A percentile compares a stretch with the other conserved stretches of the same genome.
Evolutionary conservation across 2,113 vertebrate genomes (phyloP).

Genomic region (Colius striatus): DNA sequence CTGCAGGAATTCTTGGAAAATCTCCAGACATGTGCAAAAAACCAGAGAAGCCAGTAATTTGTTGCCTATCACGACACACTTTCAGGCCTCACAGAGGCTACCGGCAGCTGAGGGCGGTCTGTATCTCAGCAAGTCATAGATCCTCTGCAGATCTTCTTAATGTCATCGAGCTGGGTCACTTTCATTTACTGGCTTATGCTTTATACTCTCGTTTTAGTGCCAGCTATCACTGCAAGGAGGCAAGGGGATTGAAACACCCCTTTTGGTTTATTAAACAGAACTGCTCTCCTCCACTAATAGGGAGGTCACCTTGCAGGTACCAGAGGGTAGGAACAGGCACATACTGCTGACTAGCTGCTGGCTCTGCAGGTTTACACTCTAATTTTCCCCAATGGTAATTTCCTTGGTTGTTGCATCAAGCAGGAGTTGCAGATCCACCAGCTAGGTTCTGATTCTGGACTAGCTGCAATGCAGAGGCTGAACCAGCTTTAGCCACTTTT

Average conservation of each 20-base stretch:
- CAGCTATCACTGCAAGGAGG: not conserved
- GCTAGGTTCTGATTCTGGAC: not conserved
- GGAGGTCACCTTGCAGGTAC: constrained; percentile 33
- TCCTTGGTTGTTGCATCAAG: not conserved
- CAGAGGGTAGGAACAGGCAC: not conserved
- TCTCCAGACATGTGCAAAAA: constrained; percentile 2
- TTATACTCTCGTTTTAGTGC: not conserved
- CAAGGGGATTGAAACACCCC: not conserved
- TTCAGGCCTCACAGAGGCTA: not conserved
- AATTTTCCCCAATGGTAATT: constrained; percentile 23
- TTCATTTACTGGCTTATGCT: constrained; percentile 5
- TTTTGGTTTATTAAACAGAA: constrained; percentile 9
- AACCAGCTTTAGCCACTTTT: not conserved
- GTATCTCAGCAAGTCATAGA: not conserved
- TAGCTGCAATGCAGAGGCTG: constrained; percentile 40
- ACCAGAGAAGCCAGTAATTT: not conserved
- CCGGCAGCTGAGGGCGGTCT: not conserved
- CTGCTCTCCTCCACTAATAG: not conserved
- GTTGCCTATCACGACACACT: not conserved
- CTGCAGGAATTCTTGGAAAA: constrained; percentile 21
- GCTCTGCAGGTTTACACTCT: constrained; percentile 19
- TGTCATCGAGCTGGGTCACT: not conserved
- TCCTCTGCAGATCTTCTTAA: not conserved
- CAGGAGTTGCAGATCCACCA: constrained; percentile 35
- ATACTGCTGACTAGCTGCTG: constrained; percentile 48